Evolutionary conservation across 2,113 vertebrate species (phyloP).

Genomic region (Ictidomys tridecemlineatus): DNA sequence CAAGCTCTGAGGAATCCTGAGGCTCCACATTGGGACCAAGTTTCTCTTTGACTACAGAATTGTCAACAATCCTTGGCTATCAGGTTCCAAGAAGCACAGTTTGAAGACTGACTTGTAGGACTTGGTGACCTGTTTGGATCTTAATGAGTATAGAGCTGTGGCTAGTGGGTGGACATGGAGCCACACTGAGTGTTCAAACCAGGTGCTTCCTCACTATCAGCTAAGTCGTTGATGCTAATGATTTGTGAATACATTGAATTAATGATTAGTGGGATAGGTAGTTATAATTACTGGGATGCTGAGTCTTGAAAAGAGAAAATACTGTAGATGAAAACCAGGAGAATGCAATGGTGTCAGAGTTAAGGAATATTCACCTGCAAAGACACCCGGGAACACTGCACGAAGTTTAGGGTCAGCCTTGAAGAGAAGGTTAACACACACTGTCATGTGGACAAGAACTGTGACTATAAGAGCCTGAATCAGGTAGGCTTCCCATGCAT

Average conservation of each 20-base stretch:
- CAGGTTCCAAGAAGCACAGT: neutral
- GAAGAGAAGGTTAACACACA: neutral
- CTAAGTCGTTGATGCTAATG: neutral
- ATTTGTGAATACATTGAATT: neutral
- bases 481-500: rapidly evolving
- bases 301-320: neutral
- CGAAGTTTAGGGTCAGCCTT: rapidly evolving
- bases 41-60: neutral
- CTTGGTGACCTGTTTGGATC: neutral
- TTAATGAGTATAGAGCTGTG: too few relatives aligned
- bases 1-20: neutral
- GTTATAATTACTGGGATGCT: neutral
- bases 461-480: neutral
- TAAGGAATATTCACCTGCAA: too few relatives aligned
- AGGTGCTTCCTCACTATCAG: neutral
- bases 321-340: rapidly evolving
- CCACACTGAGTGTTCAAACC: neutral
- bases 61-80: neutral
- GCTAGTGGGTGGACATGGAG: too few relatives aligned
- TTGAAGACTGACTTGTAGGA: neutral
- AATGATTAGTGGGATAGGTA: neutral
- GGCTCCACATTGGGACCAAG: neutral
- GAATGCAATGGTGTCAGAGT: rapidly evolving
- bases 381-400: neutral
- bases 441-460: rapidly evolving